Percentiles rank a stretch among this genome's conserved stretches.
Evolutionary conservation across 2,888 invertebrate genomes (phyloP).

Genomic region (Rhamnusium bicolor): DNA sequence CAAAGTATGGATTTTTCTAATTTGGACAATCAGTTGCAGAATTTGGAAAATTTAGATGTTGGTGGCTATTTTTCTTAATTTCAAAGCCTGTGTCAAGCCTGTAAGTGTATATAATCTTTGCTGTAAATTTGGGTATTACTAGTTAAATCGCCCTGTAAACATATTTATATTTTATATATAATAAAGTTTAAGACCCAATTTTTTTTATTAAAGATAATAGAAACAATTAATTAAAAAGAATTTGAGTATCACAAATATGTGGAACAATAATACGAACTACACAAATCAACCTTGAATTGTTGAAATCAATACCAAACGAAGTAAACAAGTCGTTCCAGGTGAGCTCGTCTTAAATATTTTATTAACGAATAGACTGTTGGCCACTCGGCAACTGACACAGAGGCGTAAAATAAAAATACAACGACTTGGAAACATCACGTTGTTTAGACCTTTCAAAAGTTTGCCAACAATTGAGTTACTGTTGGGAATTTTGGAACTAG

Average conservation of each 20-base stretch:
- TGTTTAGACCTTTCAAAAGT: constrained; percentile 35
- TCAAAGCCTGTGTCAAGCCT: too few species aligned
- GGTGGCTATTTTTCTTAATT: too few species aligned
- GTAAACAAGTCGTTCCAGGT: constrained; percentile 25
- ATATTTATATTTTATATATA: too few species aligned
- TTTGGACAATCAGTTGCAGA: too few species aligned
- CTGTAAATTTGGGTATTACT: too few species aligned
- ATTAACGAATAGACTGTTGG: constrained; percentile 28
- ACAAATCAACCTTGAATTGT: constrained; percentile 10
- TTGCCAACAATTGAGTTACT: constrained; percentile 39
- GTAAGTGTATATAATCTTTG: too few species aligned
- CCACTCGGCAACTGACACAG: not conserved
- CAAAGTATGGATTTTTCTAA: too few species aligned
- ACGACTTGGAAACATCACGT: constrained; percentile 35
- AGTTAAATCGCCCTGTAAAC: too few species aligned
- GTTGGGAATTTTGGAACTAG: constrained; percentile 32
- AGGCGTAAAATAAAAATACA: constrained; percentile 23
- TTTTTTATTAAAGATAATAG: too few species aligned
- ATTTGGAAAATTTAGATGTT: too few species aligned
- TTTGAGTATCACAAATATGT: not conserved
- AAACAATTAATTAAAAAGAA: too few species aligned
- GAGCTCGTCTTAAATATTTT: constrained; percentile 26
- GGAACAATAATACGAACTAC: not conserved
- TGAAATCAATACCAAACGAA: constrained; percentile 14
- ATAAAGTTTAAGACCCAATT: too few species aligned